A percentile compares a stretch with the other conserved stretches of the same genome.
Evolutionary conservation across 2,888 invertebrate genomes (phyloP).

Genomic region (Drosophila anomalata): DNA sequence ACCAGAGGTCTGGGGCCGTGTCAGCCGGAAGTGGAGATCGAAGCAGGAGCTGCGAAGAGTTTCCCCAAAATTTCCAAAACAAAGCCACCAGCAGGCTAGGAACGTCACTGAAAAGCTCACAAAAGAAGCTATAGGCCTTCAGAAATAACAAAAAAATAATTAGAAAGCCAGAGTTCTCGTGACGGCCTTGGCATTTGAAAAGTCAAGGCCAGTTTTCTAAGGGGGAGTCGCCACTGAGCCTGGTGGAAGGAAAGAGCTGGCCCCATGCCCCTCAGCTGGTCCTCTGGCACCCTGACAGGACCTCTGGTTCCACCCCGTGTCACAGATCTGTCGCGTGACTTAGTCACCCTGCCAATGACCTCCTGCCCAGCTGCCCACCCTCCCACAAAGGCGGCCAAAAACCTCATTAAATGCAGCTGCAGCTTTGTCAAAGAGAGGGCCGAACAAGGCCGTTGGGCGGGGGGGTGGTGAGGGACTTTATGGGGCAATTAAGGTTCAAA

Average conservation of each 20-base stretch:
- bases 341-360: conserved; percentile 37
- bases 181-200: no score
- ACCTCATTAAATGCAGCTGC: conserved; percentile 36
- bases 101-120: background rate
- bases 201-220: no score
- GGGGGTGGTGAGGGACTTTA: conserved; percentile 46
- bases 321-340: conserved; percentile 46
- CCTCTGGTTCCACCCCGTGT: conserved; percentile 45
- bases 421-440: conserved; percentile 27
- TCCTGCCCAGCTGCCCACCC: background rate
- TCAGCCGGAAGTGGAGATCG: conserved; percentile 53
- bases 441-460: conserved; percentile 15
- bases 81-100: no score
- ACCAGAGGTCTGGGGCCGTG: conserved; percentile 52
- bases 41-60: background rate
- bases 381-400: conserved; percentile 29
- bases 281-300: conserved; percentile 28
- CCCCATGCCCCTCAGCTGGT: conserved; percentile 14
- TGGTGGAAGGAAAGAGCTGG: no score
- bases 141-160: no score
- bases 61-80: background rate
- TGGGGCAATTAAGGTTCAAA: conserved; percentile 67
- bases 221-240: no score
- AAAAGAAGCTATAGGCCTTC: no score
- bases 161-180: no score